phyloP scores from a whole-genome alignment of 2,888 invertebrate species.

The Abscondita cerata region DNA sequence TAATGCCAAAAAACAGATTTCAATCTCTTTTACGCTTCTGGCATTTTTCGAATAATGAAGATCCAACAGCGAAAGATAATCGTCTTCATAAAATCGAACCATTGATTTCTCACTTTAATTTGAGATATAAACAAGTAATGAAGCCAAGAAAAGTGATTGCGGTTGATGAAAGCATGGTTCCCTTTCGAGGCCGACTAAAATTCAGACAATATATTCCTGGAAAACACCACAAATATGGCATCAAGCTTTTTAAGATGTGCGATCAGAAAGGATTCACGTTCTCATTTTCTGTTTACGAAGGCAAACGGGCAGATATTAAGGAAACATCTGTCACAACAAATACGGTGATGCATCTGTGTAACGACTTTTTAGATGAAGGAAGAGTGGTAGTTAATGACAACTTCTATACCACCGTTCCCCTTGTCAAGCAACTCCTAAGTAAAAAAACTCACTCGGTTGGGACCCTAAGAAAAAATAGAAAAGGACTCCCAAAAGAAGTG shows the following conservation, averaged over 20 bases:
- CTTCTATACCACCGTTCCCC: conserved; percentile 42
- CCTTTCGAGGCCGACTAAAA: conserved; percentile 19
- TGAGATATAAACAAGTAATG: conserved; percentile 29
- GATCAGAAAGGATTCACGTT: conserved; percentile 27
- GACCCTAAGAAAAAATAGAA: conserved; percentile 44
- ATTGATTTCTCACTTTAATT: conserved; percentile 21
- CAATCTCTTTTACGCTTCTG: not conserved
- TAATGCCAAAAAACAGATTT: not conserved
- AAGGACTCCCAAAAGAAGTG: conserved; percentile 41
- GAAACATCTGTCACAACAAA: not conserved
- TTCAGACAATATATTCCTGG: no score
- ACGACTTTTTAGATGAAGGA: conserved; percentile 16
- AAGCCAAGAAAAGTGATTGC: conserved; percentile 29
- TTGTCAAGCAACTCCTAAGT: conserved; percentile 36
- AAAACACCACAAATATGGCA: not conserved
- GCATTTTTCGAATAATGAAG: not conserved
- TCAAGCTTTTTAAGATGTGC: conserved; percentile 20
- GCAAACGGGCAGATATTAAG: conserved; percentile 12
- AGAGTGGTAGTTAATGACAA: conserved; percentile 40
- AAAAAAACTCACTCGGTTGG: conserved; percentile 45
- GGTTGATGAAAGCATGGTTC: conserved; percentile 38
- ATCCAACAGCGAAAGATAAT: no score
- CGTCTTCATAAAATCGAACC: conserved; percentile 30
- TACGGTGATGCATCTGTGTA: no score
- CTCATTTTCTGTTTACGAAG: conserved; percentile 22